Evolutionary conservation across 2,888 invertebrate species (phyloP).

Genomic region (Cantharis rustica): DNA sequence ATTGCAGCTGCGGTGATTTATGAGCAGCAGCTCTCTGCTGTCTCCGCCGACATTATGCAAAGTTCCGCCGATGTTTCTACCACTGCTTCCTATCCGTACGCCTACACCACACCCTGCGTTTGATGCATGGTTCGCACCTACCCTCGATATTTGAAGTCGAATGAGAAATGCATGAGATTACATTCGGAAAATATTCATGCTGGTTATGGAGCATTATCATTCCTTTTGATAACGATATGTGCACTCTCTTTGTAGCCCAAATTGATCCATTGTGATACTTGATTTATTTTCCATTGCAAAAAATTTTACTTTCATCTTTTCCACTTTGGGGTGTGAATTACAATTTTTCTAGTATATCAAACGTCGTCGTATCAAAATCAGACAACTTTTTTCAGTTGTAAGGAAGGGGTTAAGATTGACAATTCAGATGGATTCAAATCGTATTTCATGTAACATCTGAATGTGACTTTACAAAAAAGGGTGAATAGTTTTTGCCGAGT

Average conservation of each 20-base stretch:
- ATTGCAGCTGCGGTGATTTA: constrained; percentile 53
- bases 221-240: constrained; percentile 40
- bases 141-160: constrained; percentile 40
- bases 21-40: constrained; percentile 54
- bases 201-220: constrained; percentile 41
- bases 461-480: not conserved
- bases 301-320: not conserved
- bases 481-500: not conserved
- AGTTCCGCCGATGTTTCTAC: constrained; percentile 54
- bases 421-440: too few relatives aligned
- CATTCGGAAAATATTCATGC: constrained; percentile 44
- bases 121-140: constrained; percentile 47
- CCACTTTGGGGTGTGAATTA: not conserved
- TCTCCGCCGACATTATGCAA: constrained; percentile 58
- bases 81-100: constrained; percentile 42
- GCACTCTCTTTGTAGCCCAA: constrained; percentile 23
- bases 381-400: not conserved
- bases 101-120: constrained; percentile 38
- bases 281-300: constrained; percentile 13
- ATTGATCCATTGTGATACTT: constrained; percentile 31
- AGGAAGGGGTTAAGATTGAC: not conserved
- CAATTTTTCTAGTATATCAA: not conserved
- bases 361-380: not conserved
- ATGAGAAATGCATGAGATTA: constrained; percentile 41
- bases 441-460: not conserved